Base-by-base conservation (phyloP, 2,797 vertebrate species). In the Cyprinodon diabolis region DNA sequence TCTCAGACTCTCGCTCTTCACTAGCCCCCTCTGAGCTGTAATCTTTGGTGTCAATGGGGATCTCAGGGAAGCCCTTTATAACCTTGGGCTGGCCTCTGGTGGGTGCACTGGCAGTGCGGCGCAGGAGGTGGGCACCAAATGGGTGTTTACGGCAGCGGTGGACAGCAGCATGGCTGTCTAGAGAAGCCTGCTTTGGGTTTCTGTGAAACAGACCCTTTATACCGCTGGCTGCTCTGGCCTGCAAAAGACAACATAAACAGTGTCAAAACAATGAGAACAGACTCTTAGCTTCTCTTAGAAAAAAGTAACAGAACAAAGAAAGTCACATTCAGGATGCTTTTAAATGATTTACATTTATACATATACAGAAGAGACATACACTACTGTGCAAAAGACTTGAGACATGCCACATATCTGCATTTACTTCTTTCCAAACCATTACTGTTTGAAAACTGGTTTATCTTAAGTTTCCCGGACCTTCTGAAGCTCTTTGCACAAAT, bases 131-230 rank as follows among this genome's bases (percentile, higher is more conserved):
- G 89, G 97, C 96, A 80, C 97, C 98, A 85, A 99, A 97, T 14
- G 97, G 96, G 85, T 96, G 95, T 93, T 97, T 98, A 96, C 94
- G 96, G 77, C 85, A 94, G 93, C 93, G 96, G 89, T 96, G 96
- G 78, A 93, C 97, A 99, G 94, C 97, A 99, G 95, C 97, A 97
- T 97, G 97, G 96, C 98, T 98, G 97, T 99, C 98, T 88, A 99
- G 97, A 70, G 98, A 99, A 89, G 96, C 89, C 87, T 98, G 97
- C 94, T 99, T 99, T 97, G 97, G 96, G 94, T 95, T 98, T 96
- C 97, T 97, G 95, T 98, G 96, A 94, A 99, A 99, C 76, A 99
- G 95, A 75, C 97, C 96, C 96, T 98, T 99, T 96, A 99, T 96
- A 91, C 98, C 97, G 90, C 95, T 96, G 93, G 93, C 94, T 89